These are phyloP conservation scores for Trichomycterus rosablanca DNA, from an alignment of 2,113 vertebrate genomes.

Conservation along the genomic window DNA sequence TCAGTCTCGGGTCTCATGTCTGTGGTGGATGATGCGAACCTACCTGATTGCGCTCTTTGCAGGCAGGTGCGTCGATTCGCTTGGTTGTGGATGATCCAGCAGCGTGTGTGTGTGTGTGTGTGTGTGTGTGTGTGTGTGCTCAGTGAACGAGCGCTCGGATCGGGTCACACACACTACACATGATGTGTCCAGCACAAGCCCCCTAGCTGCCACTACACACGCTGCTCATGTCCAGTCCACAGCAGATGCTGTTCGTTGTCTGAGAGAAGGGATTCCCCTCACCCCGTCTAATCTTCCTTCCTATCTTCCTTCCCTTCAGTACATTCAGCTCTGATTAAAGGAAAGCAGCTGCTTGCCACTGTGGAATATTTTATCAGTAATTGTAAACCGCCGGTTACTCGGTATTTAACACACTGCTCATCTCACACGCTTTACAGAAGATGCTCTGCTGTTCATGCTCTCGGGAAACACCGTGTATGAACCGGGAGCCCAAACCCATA, in stretches of 20 bases:
- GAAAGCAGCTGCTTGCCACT: constrained; percentile 10
- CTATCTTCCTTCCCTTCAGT: no score
- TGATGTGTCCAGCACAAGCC: constrained; percentile 52
- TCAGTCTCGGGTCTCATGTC: not conserved
- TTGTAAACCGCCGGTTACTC: no score
- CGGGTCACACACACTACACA: constrained; percentile 27
- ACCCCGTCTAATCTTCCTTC: constrained; percentile 18
- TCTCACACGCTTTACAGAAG: constrained; percentile 55
- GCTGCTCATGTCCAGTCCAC: constrained; percentile 18
- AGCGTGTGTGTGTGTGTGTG: constrained; percentile 61
- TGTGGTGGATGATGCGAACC: not conserved
- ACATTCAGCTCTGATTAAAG: not conserved
- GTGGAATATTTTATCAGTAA: no score
- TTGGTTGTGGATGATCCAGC: constrained; percentile 55
- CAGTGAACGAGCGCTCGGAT: no score
- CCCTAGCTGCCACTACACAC: constrained; percentile 47
- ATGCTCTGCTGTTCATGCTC: constrained; percentile 14
- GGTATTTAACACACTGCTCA: not conserved
- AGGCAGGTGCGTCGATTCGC: constrained; percentile 1
- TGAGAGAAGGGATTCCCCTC: constrained; percentile 61
- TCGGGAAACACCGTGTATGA: not conserved
- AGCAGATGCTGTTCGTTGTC: constrained; percentile 36
- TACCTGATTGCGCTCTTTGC: constrained; percentile 17
- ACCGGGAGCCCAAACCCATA: constrained; percentile 9
- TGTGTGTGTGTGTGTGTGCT: no score